Evolutionary conservation across 2,888 invertebrate genomes (phyloP), one percentile per base, ranked within the genome.

Genomic region (Dryocosmus kuriphilus): DNA sequence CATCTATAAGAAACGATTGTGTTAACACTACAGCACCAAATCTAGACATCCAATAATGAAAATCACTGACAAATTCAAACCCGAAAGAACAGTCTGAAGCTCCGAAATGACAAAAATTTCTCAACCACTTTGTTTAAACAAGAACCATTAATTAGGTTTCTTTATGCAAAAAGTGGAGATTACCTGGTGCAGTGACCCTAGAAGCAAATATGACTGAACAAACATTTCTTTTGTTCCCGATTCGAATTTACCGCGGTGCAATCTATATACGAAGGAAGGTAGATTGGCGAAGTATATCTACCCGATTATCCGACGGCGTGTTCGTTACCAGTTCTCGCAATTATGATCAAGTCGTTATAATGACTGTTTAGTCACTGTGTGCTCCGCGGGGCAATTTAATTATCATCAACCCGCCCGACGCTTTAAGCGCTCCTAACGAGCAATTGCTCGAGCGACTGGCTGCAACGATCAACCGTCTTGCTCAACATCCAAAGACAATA

Each of bases 231-330:
- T 77, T 67, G 75, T 78, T 82, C 80, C 81, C 80, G 80, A 81
- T 83, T 81, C 82, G 81, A 85, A 89, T 89, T 88, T 87, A 88
- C 88, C 87, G 35, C 84, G 87, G 86, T 89, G 89, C 88, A 88
- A 89, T 89, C 86, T 89, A 89, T 89, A 89, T 89, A 88, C 88
- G 89, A 89, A 89, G 89, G 87, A 88, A 80, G 85, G 78, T 83
- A 82, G 82, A 79, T 80, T 77, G 78, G 60, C 81, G 79, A 82
- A 80, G 82, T 84, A 79, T 83, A 84, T 80, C 79, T 75, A 62
- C 79, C 79, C 84, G 87, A 87, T 88, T 88, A 88, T 87, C 86
- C 82, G 84, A 79, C 84, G 81, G 83, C 83, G 84, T 84, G 86
- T 86, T 87, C 86, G 87, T 86, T 85, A 83, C 84, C 83, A 79